These are phyloP conservation scores for Drosophila neotestacea DNA, from an alignment of 2,888 invertebrate species.

Conservation along the genomic window DNA sequence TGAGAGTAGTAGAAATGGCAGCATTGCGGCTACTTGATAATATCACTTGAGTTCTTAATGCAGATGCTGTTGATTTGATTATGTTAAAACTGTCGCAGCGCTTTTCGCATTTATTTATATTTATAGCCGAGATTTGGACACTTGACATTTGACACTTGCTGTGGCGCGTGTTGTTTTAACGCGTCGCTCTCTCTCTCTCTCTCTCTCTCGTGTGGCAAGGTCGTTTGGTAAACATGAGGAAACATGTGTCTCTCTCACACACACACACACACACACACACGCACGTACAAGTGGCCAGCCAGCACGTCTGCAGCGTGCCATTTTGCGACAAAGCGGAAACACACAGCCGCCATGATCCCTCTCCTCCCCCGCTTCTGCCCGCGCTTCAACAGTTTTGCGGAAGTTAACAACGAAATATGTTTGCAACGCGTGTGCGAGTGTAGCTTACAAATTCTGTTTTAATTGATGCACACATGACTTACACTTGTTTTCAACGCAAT, in stretches of 20 bases:
- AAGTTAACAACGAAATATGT: conserved; percentile 33
- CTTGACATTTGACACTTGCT: conserved; percentile 10
- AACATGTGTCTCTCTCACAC: conserved; percentile 63
- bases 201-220: conserved; percentile 46
- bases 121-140: conserved; percentile 25
- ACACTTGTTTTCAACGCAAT: conserved; percentile 5
- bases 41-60: neutral
- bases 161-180: conserved; percentile 64
- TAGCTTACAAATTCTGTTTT: conserved; percentile 26
- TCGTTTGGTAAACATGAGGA: conserved; percentile 60
- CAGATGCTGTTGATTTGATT: conserved; percentile 30
- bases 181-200: conserved; percentile 6
- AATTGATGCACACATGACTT: conserved; percentile 30
- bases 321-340: conserved; percentile 51
- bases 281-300: conserved; percentile 14
- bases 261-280: conserved; percentile 27
- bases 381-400: conserved; percentile 36
- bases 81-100: conserved; percentile 54
- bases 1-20: conserved; percentile 20
- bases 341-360: conserved; percentile 6
- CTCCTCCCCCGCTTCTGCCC: neutral
- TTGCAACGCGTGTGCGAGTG: conserved; percentile 36
- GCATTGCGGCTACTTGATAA: neutral
- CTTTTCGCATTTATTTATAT: conserved; percentile 60
- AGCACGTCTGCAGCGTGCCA: conserved; percentile 57